phyloP scores from a whole-genome alignment of 2,113 vertebrate species.

The Lynx canadensis region DNA sequence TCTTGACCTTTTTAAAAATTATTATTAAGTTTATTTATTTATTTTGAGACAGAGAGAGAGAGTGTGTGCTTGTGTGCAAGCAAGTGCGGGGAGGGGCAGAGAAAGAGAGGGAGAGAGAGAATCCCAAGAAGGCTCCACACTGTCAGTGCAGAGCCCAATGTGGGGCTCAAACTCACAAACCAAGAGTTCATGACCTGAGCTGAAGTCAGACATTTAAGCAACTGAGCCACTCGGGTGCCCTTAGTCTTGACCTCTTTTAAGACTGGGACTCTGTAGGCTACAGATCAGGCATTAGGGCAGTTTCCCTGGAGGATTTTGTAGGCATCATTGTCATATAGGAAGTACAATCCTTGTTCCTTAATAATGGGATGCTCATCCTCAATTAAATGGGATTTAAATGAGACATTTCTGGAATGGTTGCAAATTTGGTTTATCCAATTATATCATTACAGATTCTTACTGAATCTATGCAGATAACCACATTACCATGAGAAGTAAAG shows the following conservation, averaged over 20 bases:
- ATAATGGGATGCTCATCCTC: background rate
- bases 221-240: no score
- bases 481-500: background rate
- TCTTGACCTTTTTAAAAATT: background rate
- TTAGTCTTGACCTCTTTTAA: background rate
- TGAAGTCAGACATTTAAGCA: no score
- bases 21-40: no score
- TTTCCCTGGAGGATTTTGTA: background rate
- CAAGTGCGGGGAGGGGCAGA: no score
- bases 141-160: no score
- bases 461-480: background rate
- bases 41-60: no score
- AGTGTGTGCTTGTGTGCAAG: no score
- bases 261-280: background rate
- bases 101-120: no score
- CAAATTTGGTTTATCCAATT: conserved; percentile 5
- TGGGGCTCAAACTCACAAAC: no score
- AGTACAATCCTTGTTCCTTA: background rate
- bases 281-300: no score
- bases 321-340: background rate
- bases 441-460: background rate
- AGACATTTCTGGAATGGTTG: background rate
- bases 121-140: no score
- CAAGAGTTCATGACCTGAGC: no score
- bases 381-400: background rate